These are phyloP conservation scores for Plusia festucae DNA, from an alignment of 2,888 invertebrate genomes.

Conservation along the genomic window DNA sequence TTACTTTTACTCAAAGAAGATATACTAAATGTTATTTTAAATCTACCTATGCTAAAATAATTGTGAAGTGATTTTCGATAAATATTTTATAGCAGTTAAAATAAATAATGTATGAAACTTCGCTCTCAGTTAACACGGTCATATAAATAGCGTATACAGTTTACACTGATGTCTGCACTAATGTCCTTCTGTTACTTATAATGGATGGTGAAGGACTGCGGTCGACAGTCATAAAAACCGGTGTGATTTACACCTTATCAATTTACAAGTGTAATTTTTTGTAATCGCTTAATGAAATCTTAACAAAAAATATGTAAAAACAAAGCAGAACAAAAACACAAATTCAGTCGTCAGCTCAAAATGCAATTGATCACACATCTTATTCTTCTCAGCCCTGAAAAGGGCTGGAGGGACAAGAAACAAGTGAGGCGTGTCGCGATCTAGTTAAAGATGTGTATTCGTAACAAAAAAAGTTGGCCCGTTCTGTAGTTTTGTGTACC, in stretches of 20 bases:
- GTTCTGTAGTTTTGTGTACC: slow-evolving; percentile 39
- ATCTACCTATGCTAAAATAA: not conserved
- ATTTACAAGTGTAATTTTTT: not conserved
- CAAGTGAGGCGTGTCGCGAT: slow-evolving; percentile 54
- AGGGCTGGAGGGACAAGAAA: slow-evolving; percentile 50
- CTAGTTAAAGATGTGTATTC: slow-evolving; percentile 54
- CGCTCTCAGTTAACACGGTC: too few species aligned
- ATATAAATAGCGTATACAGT: too few species aligned
- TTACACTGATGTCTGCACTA: not conserved
- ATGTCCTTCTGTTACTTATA: not conserved
- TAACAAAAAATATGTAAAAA: not conserved
- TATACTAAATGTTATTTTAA: too few species aligned
- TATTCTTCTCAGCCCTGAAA: slow-evolving; percentile 21
- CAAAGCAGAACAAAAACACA: not conserved
- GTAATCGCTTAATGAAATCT: not conserved
- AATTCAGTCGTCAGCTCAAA: not conserved
- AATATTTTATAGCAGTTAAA: not conserved
- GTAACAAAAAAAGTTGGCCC: slow-evolving; percentile 43
- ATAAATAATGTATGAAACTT: slow-evolving; percentile 1
- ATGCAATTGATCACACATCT: slow-evolving; percentile 20
- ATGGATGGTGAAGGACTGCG: not conserved
- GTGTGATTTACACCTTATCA: not conserved
- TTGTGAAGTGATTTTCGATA: not conserved
- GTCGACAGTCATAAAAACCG: not conserved
- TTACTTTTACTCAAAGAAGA: too few species aligned